Evolutionary conservation across 2,113 vertebrate species (phyloP), one percentile per base, ranked within the genome.

Genomic region (Origma solitaria): DNA sequence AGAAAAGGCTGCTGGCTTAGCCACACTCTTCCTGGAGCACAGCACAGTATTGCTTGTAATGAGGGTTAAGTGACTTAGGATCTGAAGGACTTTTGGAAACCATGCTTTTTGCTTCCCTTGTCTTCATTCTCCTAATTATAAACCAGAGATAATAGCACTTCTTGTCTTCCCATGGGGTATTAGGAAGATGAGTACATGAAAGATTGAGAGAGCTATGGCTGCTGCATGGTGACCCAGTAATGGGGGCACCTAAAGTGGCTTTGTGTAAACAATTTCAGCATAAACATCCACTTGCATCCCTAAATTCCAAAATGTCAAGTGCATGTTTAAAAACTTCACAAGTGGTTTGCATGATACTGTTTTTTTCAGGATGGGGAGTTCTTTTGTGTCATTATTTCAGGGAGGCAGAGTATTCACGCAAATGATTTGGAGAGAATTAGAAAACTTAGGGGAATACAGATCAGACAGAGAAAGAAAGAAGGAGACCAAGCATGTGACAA

Each of bases 221-320:
- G 1, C 38, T 31, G 15, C 33, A 2, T 16, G 33, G n/a, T 83
- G 82, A 78, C 94, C 83, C 81, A 57, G 13, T 35, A 69, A 92
- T 42, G 40, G 61, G 69, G 69, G 44, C 61, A 64, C 22, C 76
- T 56, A 25, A 94, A 95, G 49, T 57, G 61, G 28, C 47, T 73
- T 40, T 68, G 49, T 49, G 50, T 76, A 91, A 90, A 93, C 64
- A 90, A 9, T 44, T 94, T 75, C 54, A 91, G 58, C 58, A 78
- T 30, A 64, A 88, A 71, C 38, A 64, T 35, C 35, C n/a, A 35
- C 20, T 82, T 62, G 47, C 60, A 88, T 53, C 37, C 54, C 58
- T 90, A 51, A 95, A 77, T n/a, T 81, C 10, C 40, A 49, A 92
- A 95, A 83, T 88, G 80, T 90, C 79, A 88, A 90, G 49, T 57